A percentile compares a stretch with the other conserved stretches of the same genome.
These are phyloP conservation scores for Thalassoma bifasciatum DNA, from an alignment of 2,113 vertebrate species.

Conservation along the genomic window DNA sequence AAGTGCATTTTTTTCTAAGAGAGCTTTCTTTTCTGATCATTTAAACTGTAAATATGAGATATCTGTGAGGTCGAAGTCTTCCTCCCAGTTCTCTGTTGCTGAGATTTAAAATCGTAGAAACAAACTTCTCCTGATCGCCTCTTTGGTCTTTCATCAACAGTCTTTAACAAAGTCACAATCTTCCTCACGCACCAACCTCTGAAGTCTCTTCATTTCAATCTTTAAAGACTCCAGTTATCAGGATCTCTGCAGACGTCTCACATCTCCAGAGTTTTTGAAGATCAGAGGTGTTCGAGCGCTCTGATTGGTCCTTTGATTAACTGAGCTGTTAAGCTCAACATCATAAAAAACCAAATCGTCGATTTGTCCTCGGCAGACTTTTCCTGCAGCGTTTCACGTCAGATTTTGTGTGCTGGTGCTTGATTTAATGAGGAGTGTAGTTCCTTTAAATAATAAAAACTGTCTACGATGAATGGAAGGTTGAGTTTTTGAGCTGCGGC, in stretches of 20 bases:
- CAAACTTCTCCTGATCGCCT: not conserved
- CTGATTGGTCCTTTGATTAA: slow-evolving; percentile 31
- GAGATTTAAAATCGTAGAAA: not conserved
- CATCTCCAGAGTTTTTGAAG: slow-evolving; percentile 11
- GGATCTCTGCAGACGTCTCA: slow-evolving; percentile 13
- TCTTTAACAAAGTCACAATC: not conserved
- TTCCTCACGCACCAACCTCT: not conserved
- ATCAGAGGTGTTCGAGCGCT: slow-evolving; percentile 6
- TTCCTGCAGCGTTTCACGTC: too few relatives aligned
- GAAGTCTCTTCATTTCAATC: slow-evolving; percentile 29
- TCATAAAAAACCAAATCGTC: not conserved
- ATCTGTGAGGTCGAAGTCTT: not conserved
- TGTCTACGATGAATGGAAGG: not conserved
- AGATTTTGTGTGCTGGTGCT: too few relatives aligned
- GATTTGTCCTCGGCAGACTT: slow-evolving; percentile 11
- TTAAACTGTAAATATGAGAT: too few relatives aligned
- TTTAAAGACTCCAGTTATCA: slow-evolving; percentile 22
- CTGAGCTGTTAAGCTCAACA: not conserved
- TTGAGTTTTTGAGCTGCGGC: not conserved
- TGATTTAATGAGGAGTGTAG: not conserved
- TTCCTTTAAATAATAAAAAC: not conserved
- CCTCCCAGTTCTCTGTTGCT: too few relatives aligned
- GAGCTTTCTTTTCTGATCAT: too few relatives aligned
- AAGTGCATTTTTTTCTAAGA: too few relatives aligned
- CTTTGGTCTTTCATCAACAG: slow-evolving; percentile 10